Conservation (phyloP, 2,113 vertebrate species). For the Orthochromis indermauri region DNA sequence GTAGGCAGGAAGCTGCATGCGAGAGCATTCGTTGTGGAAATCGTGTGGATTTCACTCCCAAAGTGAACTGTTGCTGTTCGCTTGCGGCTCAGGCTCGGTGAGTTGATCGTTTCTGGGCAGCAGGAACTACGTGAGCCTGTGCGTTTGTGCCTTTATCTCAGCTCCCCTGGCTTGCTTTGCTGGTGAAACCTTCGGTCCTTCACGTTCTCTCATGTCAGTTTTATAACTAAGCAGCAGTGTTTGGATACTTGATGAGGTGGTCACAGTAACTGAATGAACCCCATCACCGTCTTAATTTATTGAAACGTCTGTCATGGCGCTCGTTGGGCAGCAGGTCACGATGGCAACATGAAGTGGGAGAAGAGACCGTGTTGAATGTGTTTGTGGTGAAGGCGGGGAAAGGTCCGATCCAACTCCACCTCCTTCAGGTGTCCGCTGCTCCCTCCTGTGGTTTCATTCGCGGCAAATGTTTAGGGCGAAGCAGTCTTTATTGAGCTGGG, state of each 20-base stretch:
- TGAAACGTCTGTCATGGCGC: neutral
- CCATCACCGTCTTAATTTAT: conserved; percentile 17
- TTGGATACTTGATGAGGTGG: neutral
- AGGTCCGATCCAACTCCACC: neutral
- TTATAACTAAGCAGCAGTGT: conserved; percentile 1
- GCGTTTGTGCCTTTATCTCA: neutral
- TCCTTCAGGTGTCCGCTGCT: neutral
- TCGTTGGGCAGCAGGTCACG: neutral
- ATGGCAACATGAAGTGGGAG: neutral
- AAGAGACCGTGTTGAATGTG: conserved; percentile 35
- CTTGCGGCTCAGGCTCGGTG: neutral
- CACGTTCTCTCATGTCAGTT: neutral
- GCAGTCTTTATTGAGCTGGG: neutral
- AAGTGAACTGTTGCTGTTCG: neutral
- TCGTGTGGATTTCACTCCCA: neutral
- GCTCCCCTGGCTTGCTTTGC: neutral
- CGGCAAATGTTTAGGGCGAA: neutral
- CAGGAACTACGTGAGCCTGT: neutral
- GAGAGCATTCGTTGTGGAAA: neutral
- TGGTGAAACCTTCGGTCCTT: neutral
- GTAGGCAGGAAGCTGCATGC: neutral
- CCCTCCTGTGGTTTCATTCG: neutral
- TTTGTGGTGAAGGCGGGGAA: conserved; percentile 2
- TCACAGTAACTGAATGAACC: neutral
- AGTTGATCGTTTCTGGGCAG: neutral